These are phyloP conservation scores for Stigmatopora argus DNA, from an alignment of 2,113 vertebrate genomes.

Conservation along the genomic window DNA sequence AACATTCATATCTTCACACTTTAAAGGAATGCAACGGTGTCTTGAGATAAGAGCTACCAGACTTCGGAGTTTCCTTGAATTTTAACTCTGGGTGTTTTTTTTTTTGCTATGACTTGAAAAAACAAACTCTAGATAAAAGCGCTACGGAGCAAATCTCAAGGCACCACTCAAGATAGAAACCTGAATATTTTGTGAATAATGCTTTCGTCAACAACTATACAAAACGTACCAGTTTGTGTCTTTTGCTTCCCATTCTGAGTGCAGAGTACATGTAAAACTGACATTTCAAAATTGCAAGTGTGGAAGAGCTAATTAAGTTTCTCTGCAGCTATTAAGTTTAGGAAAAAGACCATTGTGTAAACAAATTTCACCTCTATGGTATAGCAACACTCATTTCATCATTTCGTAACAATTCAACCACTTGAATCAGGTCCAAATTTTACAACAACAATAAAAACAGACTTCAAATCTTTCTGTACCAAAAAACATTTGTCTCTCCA, in stretches of 20 bases:
- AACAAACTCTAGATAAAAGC: background rate
- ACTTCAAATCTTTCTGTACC: constrained; percentile 22
- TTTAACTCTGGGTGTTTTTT: background rate
- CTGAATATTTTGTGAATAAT: constrained; percentile 4
- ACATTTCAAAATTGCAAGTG: background rate
- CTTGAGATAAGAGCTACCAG: background rate
- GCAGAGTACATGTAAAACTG: background rate
- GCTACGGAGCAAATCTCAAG: constrained; percentile 8
- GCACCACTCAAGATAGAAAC: background rate
- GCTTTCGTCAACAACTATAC: background rate
- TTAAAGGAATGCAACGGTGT: constrained; percentile 21
- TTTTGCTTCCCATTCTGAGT: background rate
- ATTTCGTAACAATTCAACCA: background rate
- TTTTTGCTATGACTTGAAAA: background rate
- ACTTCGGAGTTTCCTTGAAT: background rate
- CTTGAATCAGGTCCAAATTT: background rate
- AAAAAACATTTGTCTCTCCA: constrained; percentile 20
- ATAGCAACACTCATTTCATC: background rate
- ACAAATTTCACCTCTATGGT: background rate
- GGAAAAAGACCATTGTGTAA: background rate
- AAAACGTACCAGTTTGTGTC: background rate
- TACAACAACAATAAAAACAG: background rate
- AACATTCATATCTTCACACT: constrained; percentile 43
- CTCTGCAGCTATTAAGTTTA: background rate
- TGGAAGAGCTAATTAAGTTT: background rate